Percentiles rank a stretch among this genome's conserved stretches.
phyloP scores from a whole-genome alignment of 2,888 invertebrate species.

The Theretra japonica region DNA sequence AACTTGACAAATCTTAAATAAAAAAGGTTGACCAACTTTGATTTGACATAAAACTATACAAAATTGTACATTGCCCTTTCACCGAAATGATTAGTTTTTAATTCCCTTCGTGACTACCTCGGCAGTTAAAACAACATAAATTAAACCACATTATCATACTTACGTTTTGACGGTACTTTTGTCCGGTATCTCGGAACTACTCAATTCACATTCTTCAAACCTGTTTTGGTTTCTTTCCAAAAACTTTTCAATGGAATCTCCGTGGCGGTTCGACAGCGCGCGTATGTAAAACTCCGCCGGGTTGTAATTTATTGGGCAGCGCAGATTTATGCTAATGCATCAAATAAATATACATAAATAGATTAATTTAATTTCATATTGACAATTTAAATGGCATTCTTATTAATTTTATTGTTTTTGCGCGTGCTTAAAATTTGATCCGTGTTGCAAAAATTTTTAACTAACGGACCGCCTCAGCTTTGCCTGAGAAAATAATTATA shows the following conservation, averaged over 20 bases:
- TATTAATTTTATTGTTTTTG: too few species aligned
- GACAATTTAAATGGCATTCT: too few species aligned
- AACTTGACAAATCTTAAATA: neutral
- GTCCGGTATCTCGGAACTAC: slow-evolving; percentile 37
- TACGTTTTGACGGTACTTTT: slow-evolving; percentile 45
- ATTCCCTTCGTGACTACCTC: neutral
- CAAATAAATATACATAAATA: slow-evolving; percentile 3
- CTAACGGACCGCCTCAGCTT: too few species aligned
- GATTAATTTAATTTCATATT: neutral
- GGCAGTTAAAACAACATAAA: slow-evolving; percentile 13
- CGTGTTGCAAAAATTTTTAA: too few species aligned
- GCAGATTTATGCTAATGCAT: slow-evolving; percentile 83
- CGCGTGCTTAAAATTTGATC: too few species aligned
- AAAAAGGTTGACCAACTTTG: neutral
- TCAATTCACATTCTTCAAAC: slow-evolving; percentile 40
- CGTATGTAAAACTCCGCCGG: slow-evolving; percentile 94
- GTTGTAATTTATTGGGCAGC: slow-evolving; percentile 90
- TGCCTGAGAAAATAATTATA: too few species aligned
- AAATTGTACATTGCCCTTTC: neutral
- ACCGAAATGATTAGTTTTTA: neutral
- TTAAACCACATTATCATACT: slow-evolving; percentile 40
- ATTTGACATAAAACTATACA: neutral
- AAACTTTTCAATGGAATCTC: slow-evolving; percentile 47
- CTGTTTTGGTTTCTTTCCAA: slow-evolving; percentile 52
- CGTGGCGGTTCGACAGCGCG: slow-evolving; percentile 59